These are phyloP conservation scores for Adoxophyes honmai DNA, from an alignment of 1,140 invertebrate genomes.

Conservation along the genomic window DNA sequence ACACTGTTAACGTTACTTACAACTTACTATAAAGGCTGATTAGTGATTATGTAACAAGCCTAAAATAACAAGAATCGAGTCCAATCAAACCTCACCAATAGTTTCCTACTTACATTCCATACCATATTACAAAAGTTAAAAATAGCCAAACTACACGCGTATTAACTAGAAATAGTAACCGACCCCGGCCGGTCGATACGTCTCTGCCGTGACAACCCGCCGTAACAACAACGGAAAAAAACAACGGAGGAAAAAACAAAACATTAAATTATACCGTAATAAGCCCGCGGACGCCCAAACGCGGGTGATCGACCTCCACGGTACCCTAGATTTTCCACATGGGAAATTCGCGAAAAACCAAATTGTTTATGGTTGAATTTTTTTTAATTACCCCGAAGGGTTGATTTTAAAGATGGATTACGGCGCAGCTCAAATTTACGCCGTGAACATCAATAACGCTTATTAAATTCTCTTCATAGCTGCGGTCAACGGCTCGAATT, in stretches of 20 bases:
- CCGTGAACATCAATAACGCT: conserved; percentile 5
- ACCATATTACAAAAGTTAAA: neutral
- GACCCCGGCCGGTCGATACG: conserved; percentile 50
- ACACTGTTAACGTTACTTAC: too few species aligned
- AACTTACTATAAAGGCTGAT: too few species aligned
- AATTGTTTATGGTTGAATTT: conserved; percentile 24
- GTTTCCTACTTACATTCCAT: conserved; percentile 7
- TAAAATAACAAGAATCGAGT: too few species aligned
- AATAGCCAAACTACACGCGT: conserved; percentile 9
- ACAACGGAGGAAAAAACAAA: conserved; percentile 54
- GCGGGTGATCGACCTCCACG: conserved; percentile 54
- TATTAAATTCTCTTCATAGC: conserved; percentile 14
- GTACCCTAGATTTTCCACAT: conserved; percentile 55
- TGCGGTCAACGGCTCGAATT: neutral
- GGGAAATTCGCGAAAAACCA: conserved; percentile 58
- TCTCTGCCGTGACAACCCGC: conserved; percentile 53
- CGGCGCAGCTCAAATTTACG: neutral
- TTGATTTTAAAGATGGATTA: neutral
- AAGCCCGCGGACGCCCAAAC: conserved; percentile 49
- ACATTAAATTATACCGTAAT: conserved; percentile 70
- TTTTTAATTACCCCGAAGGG: conserved; percentile 9
- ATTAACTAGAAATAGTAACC: conserved; percentile 31
- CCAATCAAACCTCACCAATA: neutral
- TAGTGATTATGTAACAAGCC: too few species aligned
- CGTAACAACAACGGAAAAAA: conserved; percentile 57